Percentiles rank a stretch among this genome's conserved stretches.
phyloP scores from a whole-genome alignment of 2,113 vertebrate species.

The Misgurnus anguillicaudatus region DNA sequence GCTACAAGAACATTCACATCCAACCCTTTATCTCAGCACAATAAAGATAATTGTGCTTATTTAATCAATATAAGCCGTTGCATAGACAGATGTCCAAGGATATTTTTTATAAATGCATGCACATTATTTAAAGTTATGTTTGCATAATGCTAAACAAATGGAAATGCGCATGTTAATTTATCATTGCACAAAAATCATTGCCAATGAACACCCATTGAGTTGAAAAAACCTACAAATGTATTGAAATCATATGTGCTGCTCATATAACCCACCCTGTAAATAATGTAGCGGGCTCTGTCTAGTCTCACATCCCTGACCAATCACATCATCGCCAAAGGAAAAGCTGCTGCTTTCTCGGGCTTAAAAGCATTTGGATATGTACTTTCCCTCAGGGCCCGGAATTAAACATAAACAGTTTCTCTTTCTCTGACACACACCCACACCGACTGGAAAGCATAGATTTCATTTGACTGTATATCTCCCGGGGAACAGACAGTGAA shows the following conservation, averaged over 20 bases:
- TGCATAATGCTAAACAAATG: too few species aligned
- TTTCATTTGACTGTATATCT: slow-evolving; percentile 5
- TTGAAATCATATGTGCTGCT: not conserved
- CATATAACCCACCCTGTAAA: slow-evolving; percentile 23
- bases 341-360: slow-evolving; percentile 12
- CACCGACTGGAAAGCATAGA: slow-evolving; percentile 6
- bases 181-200: not conserved
- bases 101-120: too few species aligned
- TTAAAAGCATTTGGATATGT: slow-evolving; percentile 38
- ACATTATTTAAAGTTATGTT: too few species aligned
- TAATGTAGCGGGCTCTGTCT: slow-evolving; percentile 42
- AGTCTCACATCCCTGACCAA: slow-evolving; percentile 38
- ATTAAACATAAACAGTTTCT: slow-evolving; percentile 7
- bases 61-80: too few species aligned
- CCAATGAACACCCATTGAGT: not conserved
- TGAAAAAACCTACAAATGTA: not conserved
- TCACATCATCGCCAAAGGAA: slow-evolving; percentile 27
- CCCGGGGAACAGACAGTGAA: not conserved
- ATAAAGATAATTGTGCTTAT: too few species aligned
- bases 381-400: slow-evolving; percentile 1
- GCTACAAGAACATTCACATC: too few species aligned
- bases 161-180: not conserved
- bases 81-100: too few species aligned
- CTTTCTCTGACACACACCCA: not conserved
- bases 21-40: too few species aligned